Evolutionary conservation across 1,140 invertebrate genomes (phyloP), one percentile per base, ranked within the genome.

Genomic region (Tribolium madens): DNA sequence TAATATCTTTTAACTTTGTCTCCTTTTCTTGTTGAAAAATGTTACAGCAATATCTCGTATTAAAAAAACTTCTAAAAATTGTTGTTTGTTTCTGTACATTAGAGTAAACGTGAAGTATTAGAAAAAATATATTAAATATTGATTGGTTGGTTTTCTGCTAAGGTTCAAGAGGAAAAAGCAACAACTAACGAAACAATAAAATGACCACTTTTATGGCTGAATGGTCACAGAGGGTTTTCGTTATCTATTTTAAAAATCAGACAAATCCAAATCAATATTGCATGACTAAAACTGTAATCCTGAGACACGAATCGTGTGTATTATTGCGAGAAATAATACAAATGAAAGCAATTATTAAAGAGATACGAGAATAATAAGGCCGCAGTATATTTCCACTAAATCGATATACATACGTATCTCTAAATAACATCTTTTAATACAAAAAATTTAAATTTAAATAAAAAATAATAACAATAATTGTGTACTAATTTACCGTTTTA

Each of bases 221-320:
- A 64, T 64, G 21, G 57, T 64, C 57, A 64, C 21, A 33, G 7
- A 1, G 57, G 26, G 57, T 36, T n/a, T 14, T 33, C 10, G 57
- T 33, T 64, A 72, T 72, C 70, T 48, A 48, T 52, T 50, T 72
- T 46, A 7, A 50, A 72, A 72, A 52, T 72, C 42, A 72, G 3
- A 72, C 70, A 17, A 74, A 74, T 74, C 73, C 46, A 57, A 74
- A 74, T 74, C 73, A 57, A 74, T 74, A 74, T 74, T 26, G 73
- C 73, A 74, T 74, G 73, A 42, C 73, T 74, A 57, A 50, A 74
- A 74, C 70, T 60, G 50, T 74, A 74, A 48, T 46, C 78, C 81
- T 33, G 76, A 78, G 69, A 81, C 77, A 77, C 78, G 78, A 48
- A 21, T 70, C 74, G 60, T 76, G 60, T 76, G 74, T 70, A 50